phyloP scores from a whole-genome alignment of 1,140 invertebrate genomes.

The Lethocerus indicus region DNA sequence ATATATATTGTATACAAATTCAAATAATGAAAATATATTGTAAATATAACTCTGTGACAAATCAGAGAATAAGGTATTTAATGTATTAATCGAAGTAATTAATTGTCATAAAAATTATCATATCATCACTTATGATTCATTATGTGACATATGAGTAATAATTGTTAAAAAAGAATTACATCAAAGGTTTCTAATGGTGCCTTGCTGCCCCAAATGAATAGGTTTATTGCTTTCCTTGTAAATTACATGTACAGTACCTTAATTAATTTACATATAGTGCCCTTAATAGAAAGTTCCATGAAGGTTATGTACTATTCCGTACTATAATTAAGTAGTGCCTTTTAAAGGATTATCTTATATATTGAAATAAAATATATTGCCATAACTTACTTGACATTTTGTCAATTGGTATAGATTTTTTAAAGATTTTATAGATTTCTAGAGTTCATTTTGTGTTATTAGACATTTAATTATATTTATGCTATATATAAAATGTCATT shows the following conservation, averaged over 20 bases:
- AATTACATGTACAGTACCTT: neutral
- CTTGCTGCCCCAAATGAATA: constrained; percentile 1
- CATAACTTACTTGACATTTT: constrained; percentile 1
- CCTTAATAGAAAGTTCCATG: constrained; percentile 3
- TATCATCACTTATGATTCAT: neutral
- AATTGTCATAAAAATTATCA: neutral
- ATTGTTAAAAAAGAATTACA: neutral
- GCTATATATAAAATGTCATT: neutral
- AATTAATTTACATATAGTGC: neutral
- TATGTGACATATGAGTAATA: neutral
- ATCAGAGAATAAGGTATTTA: too few relatives aligned
- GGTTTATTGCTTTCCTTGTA: neutral
- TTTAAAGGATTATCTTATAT: constrained; percentile 6
- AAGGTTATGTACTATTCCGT: too few relatives aligned
- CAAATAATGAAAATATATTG: too few relatives aligned
- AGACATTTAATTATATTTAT: neutral
- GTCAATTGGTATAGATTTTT: neutral
- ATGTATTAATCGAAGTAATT: neutral
- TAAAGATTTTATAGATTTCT: neutral
- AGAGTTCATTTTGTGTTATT: neutral
- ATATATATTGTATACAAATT: too few relatives aligned
- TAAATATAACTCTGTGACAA: too few relatives aligned
- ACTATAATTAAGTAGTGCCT: constrained; percentile 6
- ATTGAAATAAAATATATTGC: constrained; percentile 4
- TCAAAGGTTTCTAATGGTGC: too few relatives aligned